Conservation (phyloP, 2,113 vertebrate genomes). For the rat (Rattus norvegicus) region DNA sequence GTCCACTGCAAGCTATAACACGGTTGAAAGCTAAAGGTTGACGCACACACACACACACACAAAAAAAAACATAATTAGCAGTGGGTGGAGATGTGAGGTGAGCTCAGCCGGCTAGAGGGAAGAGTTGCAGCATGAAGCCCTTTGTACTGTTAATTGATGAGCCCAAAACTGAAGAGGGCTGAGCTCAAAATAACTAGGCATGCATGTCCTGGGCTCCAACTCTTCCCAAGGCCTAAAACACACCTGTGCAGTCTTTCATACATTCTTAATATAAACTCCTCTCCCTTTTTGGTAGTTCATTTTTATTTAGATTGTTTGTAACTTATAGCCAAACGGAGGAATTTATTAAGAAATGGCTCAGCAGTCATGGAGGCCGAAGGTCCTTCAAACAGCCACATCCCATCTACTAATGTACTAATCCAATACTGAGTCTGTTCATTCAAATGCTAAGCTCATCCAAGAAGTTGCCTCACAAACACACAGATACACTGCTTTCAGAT, state of each 20-base stretch:
- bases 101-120: slow-evolving; percentile 30
- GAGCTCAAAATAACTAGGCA: neutral
- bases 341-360: neutral
- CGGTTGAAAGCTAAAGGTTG: neutral
- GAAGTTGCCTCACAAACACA: neutral
- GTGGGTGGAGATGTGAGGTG: neutral
- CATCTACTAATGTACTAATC: neutral
- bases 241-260: neutral
- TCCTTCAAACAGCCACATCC: neutral
- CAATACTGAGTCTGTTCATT: neutral
- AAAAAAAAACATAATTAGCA: neutral
- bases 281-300: neutral
- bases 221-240: slow-evolving; percentile 5
- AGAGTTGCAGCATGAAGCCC: neutral
- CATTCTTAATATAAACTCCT: neutral
- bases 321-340: neutral
- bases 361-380: neutral
- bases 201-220: neutral
- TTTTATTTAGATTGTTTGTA: neutral
- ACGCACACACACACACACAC: neutral
- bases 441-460: neutral
- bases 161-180: neutral
- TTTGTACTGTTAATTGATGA: slow-evolving; percentile 17
- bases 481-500: neutral
- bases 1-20: neutral